A percentile compares a stretch with the other conserved stretches of the same genome.
Conservation (phyloP, 1,140 invertebrate genomes). For the Anastatus disparis region DNA sequence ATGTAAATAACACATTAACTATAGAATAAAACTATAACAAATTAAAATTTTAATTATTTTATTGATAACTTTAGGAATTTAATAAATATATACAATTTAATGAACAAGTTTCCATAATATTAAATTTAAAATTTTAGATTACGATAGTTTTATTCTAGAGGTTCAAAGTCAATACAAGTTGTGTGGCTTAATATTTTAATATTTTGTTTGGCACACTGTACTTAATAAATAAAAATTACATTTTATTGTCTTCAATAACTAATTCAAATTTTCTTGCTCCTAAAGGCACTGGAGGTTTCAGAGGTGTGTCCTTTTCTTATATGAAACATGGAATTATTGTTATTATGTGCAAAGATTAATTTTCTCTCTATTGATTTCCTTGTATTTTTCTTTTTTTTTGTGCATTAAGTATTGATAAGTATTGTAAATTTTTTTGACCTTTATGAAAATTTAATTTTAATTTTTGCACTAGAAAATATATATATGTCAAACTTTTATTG, state of each 20-base stretch:
- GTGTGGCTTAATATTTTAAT: no score
- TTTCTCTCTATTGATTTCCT: background rate
- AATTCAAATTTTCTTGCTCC: constrained; percentile 59
- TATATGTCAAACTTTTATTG: constrained; percentile 8
- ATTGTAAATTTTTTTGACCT: background rate
- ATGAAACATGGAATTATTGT: constrained; percentile 43
- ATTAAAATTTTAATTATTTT: no score
- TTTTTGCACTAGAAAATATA: constrained; percentile 15
- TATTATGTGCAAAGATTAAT: constrained; percentile 38
- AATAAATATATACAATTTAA: no score
- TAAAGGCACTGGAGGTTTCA: constrained; percentile 68
- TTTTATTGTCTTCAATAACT: constrained; percentile 34
- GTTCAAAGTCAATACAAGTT: no score
- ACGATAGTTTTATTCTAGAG: no score
- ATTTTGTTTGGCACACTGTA: constrained; percentile 27
- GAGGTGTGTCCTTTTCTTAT: constrained; percentile 67
- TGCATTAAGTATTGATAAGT: background rate
- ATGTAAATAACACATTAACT: background rate
- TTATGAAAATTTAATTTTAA: background rate
- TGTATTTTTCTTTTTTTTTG: background rate
- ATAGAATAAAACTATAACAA: background rate
- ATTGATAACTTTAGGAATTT: no score
- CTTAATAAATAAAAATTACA: constrained; percentile 19
- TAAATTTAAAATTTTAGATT: no score
- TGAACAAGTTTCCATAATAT: no score